Percentiles rank a stretch among this genome's conserved stretches.
phyloP scores from a whole-genome alignment of 2,113 vertebrate genomes.

The Hoplias malabaricus region DNA sequence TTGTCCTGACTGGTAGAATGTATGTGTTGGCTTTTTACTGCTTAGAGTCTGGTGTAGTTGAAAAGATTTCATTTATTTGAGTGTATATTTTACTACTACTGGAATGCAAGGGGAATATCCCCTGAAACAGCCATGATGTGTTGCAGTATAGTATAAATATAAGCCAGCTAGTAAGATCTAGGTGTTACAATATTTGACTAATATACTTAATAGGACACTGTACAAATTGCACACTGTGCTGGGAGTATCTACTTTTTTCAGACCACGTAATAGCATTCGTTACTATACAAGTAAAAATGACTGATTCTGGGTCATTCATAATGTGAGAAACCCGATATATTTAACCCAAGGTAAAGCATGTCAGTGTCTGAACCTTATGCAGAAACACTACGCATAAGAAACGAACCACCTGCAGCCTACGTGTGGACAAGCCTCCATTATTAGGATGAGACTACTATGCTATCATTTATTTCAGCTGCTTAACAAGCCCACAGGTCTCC shows the following conservation, averaged over 20 bases:
- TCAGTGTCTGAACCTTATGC: neutral
- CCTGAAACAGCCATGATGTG: too few relatives aligned
- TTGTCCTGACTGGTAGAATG: too few relatives aligned
- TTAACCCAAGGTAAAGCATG: neutral
- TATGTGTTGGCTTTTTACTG: too few relatives aligned
- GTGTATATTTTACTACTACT: too few relatives aligned
- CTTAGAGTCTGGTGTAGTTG: too few relatives aligned
- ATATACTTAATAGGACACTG: neutral
- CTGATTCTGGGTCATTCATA: neutral
- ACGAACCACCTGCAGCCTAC: neutral
- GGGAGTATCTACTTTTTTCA: neutral
- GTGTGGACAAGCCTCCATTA: neutral
- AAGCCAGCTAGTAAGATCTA: neutral
- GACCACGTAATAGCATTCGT: neutral
- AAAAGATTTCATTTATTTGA: too few relatives aligned
- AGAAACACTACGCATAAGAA: neutral
- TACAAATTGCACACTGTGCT: neutral
- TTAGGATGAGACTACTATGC: neutral
- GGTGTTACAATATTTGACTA: neutral
- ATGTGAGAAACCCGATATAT: neutral
- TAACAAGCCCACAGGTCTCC: neutral
- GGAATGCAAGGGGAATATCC: too few relatives aligned
- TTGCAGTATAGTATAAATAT: neutral
- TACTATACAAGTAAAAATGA: neutral
- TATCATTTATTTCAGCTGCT: slow-evolving; percentile 11